Conservation (phyloP, 2,113 vertebrate genomes). For the Chamaea fasciata region DNA sequence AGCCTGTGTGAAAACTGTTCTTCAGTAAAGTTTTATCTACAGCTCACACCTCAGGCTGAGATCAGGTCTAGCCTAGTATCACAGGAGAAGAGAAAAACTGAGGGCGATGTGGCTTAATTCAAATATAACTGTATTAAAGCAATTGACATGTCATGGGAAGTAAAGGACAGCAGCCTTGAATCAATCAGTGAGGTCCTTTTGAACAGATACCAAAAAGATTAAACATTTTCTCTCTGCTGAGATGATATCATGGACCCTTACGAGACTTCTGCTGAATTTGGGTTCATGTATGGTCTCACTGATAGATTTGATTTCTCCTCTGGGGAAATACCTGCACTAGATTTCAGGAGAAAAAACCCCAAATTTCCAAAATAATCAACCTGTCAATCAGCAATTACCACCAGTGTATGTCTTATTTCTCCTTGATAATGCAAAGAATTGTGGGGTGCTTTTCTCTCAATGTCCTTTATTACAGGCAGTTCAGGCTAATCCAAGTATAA, state of each 20-base stretch:
- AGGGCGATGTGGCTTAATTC: not conserved
- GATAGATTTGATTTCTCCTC: not conserved
- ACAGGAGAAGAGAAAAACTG: not conserved
- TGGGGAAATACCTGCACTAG: not conserved
- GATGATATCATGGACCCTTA: not conserved
- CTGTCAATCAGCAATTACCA: not conserved
- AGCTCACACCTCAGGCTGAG: not conserved
- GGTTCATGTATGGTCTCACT: not conserved
- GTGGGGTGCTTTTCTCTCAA: not conserved
- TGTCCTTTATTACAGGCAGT: not conserved
- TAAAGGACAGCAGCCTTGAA: not conserved
- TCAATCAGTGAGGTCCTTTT: not conserved
- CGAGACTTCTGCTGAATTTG: not conserved
- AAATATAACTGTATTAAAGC: not conserved
- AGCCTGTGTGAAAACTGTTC: not conserved
- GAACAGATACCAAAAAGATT: not conserved
- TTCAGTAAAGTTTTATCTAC: not conserved
- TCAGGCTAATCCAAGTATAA: not conserved
- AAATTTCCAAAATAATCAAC: not conserved
- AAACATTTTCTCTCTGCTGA: not conserved
- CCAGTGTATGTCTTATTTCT: not conserved
- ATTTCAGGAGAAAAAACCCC: not conserved
- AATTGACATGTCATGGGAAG: not conserved
- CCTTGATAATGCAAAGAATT: not conserved
- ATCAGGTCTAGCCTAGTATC: not conserved